Conservation (phyloP, 2,113 vertebrate species). For the Clupea harengus region DNA sequence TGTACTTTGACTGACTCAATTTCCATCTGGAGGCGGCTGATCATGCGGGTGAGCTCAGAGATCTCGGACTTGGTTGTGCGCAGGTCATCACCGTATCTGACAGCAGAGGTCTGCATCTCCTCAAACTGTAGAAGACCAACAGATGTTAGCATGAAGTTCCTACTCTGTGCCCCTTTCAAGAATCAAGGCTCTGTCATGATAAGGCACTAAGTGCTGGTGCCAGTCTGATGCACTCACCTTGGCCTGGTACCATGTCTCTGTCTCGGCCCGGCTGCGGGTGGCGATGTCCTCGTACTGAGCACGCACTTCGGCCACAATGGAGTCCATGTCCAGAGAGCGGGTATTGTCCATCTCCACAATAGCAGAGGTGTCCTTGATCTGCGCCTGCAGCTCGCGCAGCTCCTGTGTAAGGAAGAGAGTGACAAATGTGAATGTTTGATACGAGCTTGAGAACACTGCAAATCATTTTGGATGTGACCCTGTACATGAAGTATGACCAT, state of each 20-base stretch:
- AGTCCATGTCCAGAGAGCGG: conserved; percentile 80
- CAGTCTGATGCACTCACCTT: conserved; percentile 69
- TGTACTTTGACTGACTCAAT: conserved; percentile 79
- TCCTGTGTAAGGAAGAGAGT: conserved; percentile 69
- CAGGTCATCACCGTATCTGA: conserved; percentile 71
- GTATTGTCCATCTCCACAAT: conserved; percentile 87
- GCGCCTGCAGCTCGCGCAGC: conserved; percentile 75
- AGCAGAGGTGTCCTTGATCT: conserved; percentile 85
- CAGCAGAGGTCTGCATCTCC: conserved; percentile 72
- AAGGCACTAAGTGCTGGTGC: not conserved
- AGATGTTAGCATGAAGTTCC: not conserved
- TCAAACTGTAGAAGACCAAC: conserved; percentile 66
- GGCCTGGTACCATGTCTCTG: conserved; percentile 75
- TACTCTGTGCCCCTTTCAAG: not conserved
- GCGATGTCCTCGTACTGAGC: conserved; percentile 83
- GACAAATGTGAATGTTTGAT: not conserved
- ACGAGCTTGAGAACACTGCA: not conserved
- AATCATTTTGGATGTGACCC: not conserved
- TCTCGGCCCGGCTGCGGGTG: conserved; percentile 70
- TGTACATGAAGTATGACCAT: not conserved
- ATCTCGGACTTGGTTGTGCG: conserved; percentile 80
- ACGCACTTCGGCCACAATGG: conserved; percentile 83
- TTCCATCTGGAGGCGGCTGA: conserved; percentile 79
- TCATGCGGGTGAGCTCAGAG: conserved; percentile 78
- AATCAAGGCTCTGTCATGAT: not conserved